phyloP scores from a whole-genome alignment of 23 tunicate genomes.

The Botrylloides violaceus region DNA sequence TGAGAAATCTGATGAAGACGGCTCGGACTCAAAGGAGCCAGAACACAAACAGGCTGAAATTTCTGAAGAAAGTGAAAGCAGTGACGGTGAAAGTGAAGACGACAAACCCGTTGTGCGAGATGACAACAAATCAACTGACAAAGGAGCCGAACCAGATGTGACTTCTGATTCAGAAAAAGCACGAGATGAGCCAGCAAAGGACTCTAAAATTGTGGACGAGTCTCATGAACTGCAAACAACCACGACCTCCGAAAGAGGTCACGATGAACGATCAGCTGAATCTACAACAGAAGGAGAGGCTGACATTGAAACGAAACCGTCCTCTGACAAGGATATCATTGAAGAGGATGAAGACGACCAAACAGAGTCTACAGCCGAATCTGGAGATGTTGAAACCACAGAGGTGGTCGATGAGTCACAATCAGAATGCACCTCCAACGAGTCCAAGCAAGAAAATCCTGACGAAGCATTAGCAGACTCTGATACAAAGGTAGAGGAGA shows the following conservation, averaged over 20 bases:
- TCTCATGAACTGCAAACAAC: background rate
- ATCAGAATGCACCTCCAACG: too few relatives aligned
- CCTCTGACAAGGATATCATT: background rate
- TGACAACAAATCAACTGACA: background rate
- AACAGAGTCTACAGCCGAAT: background rate
- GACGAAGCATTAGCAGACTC: too few relatives aligned
- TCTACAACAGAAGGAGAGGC: background rate
- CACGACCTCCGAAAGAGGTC: background rate
- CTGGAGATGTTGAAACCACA: background rate
- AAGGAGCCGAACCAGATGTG: background rate
- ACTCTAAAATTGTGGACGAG: too few relatives aligned
- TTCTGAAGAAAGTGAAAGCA: constrained; percentile 1
- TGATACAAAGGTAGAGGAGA: too few relatives aligned
- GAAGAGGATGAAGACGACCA: background rate
- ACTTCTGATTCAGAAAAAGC: background rate
- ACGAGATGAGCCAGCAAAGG: background rate
- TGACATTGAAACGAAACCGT: background rate
- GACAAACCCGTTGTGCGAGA: background rate
- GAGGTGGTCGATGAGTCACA: constrained; percentile 9
- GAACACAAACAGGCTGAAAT: background rate
- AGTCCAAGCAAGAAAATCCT: too few relatives aligned
- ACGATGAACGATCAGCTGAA: background rate
- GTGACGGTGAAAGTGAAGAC: background rate
- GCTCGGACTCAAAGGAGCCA: background rate
- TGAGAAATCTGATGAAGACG: constrained; percentile 10